Evolutionary conservation across 2,888 invertebrate species (phyloP).

Genomic region (Acleris sparsana): DNA sequence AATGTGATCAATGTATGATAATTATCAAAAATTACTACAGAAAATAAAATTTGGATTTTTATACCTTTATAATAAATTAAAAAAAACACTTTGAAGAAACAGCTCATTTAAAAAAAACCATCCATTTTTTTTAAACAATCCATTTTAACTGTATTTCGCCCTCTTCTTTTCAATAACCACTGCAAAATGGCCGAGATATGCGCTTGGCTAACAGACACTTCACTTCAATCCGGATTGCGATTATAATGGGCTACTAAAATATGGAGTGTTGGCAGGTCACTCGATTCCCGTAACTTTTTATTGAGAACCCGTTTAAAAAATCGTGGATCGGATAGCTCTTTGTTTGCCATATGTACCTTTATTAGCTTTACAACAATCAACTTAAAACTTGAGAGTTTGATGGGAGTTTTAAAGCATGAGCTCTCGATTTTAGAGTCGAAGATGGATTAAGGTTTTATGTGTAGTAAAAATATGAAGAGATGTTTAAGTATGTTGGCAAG

Average conservation of each 20-base stretch:
- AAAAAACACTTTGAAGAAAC: too few species aligned
- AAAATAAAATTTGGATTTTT: too few species aligned
- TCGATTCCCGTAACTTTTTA: conserved; percentile 54
- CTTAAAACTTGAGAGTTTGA: conserved; percentile 44
- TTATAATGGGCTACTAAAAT: conserved; percentile 34
- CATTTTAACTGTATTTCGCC: too few species aligned
- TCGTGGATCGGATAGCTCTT: conserved; percentile 71
- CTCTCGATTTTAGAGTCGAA: conserved; percentile 18
- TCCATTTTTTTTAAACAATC: too few species aligned
- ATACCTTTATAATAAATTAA: too few species aligned
- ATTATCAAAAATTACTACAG: too few species aligned
- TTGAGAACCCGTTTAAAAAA: conserved; percentile 59
- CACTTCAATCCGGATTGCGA: conserved; percentile 12
- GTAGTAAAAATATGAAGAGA: conserved; percentile 58
- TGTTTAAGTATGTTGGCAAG: conserved; percentile 60
- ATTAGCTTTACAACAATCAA: conserved; percentile 63
- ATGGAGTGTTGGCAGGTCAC: conserved; percentile 34
- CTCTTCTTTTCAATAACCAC: not conserved
- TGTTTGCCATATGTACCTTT: conserved; percentile 52
- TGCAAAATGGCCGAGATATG: conserved; percentile 4
- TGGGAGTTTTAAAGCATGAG: conserved; percentile 35
- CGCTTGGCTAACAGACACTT: conserved; percentile 7
- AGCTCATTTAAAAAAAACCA: too few species aligned
- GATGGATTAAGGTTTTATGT: conserved; percentile 30
- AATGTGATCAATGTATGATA: too few species aligned